Conservation (phyloP, 1,140 invertebrate species). For the Apocrypta bakeri region DNA sequence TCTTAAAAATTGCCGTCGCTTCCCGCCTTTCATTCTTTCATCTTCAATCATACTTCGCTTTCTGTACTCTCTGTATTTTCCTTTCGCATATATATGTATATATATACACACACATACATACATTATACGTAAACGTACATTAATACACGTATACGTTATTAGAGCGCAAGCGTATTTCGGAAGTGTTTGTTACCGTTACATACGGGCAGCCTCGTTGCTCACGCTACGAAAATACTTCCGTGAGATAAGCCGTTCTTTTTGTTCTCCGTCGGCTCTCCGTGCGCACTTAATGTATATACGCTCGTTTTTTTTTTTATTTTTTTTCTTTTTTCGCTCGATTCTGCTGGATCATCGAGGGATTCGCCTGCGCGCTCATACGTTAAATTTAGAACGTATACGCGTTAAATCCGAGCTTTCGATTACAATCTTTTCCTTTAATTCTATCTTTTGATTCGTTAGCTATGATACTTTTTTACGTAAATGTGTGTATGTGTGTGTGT, state of each 20-base stretch:
- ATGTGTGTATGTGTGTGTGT: no score
- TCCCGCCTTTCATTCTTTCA: constrained; percentile 1
- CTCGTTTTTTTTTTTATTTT: neutral
- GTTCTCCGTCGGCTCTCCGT: neutral
- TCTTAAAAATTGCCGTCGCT: neutral
- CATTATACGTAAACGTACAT: no score
- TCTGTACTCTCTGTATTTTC: no score
- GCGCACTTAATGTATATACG: no score
- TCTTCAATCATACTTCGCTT: neutral
- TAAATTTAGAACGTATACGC: neutral
- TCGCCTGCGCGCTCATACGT: no score
- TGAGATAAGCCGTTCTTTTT: constrained; percentile 37
- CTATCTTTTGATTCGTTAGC: no score
- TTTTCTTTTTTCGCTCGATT: neutral
- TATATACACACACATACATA: no score
- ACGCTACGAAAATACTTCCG: constrained; percentile 46
- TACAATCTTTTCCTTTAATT: no score
- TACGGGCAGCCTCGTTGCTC: constrained; percentile 11
- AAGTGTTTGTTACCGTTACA: neutral
- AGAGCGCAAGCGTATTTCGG: neutral
- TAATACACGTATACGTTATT: neutral
- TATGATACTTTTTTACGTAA: no score
- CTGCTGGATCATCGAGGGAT: neutral
- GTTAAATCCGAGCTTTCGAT: neutral
- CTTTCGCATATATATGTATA: no score